Evolutionary conservation across 2,888 invertebrate genomes (phyloP), one percentile per base, ranked within the genome.

Genomic region (Tupiocoris notatus): DNA sequence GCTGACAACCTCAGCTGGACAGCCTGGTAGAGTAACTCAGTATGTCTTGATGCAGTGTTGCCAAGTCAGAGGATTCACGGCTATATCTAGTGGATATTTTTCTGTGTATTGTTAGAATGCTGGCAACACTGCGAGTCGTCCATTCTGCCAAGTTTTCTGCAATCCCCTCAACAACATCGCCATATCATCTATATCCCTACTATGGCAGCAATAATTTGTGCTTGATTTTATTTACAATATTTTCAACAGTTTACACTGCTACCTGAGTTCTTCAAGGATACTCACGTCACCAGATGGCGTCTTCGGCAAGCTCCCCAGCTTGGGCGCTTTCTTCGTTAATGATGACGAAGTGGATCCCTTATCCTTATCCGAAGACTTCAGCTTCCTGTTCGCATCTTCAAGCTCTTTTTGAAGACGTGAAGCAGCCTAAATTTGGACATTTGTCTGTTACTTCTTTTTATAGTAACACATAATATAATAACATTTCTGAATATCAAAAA

Each of bases 381-480:
- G 83, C 82, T 89, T 89, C 23, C 86, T 84, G 81, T 88, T 90
- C 0, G 89, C 87, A 23, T 89, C 89, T 25, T 91, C 90, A 67
- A 92, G 84, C 79, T 92, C 92, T 77, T 88, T 88, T 82, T 93
- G 92, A 76, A 93, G 83, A 78, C 90, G 86, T 63, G 88, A 83
- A 0, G 90, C 87, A 25, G 81, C 81, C 82, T 82, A 56, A 62
- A 76, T 67, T 58, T n/a, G n/a, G 54, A 64, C 18, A 39, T 64
- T 20, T 63, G 21, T 18, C 18, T 12, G 0, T 61, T 71, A 24
- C 25, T 16, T 25, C 39, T 23, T 18, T 1, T 59, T 61, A 1
- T 21, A 59, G 17, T 1, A 18, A 22, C 17, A 2, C n/a, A 21
- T 0, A 62, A 62, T 22, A 62, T 1, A 61, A 1, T 61, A 12